Base-by-base conservation (phyloP, 2,888 invertebrate genomes). In the Mesorhabditis sp. region DNA sequence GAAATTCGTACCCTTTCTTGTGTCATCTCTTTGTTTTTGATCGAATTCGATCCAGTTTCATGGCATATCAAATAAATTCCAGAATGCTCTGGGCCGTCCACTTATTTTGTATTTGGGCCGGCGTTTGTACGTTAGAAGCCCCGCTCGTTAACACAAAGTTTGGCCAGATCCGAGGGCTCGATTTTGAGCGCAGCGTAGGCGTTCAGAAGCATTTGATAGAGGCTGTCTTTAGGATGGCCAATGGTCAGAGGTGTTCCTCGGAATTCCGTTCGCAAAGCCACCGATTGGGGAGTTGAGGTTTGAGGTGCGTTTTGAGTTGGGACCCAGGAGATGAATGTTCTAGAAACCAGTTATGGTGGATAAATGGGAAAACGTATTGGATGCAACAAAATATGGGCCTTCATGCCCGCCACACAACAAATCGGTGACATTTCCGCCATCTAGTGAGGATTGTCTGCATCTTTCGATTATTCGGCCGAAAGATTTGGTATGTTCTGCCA, bases 321-420 rank as follows among this genome's bases (percentile, higher is more conserved):
- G 28, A 2, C 28, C 28, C 28, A 28, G 28, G 28, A 28, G 28
- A 28, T 28, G 28, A 28, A 28, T 28, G 1, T 28, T 28, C 28
- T 28, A 28, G 28, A 28, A 28, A 28, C 28, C 28, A 28, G 28
- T 28, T 28, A 28, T 28, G 28, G 28, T 28, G 28, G 28, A 28
- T 28, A 28, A 28, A 50, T 50, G 58, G 58, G 58, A 50, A 50
- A 50, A 10, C n/a, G 58, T 50, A 2, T n/a, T 50, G 58, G n/a
- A 50, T 50, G 58, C 58, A n/a, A 13, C 58, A 13, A n/a, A 10
- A 13, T 50, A 50, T n/a, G 58, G 58, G n/a, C 10, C 58, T 50
- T 50, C 58, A n/a, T 50, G 58, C n/a, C 58, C 58, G n/a, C 58
- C 58, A n/a, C 58, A 50, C 58, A 50, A 50, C n/a, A n/a, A 50